Evolutionary conservation across 1,140 invertebrate species (phyloP), one percentile per base, ranked within the genome.

Genomic region (Neodiprion lecontei): DNA sequence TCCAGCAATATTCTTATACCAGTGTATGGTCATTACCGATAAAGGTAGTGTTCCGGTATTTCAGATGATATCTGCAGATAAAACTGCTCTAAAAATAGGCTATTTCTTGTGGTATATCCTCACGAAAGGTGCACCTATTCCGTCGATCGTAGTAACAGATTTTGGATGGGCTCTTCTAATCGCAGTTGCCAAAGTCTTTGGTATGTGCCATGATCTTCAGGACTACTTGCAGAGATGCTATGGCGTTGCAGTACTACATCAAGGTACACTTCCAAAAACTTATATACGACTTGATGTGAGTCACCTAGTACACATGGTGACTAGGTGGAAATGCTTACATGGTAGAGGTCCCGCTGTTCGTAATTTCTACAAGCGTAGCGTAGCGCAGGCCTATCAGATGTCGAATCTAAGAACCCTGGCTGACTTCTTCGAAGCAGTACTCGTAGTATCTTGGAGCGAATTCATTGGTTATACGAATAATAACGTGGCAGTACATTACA

Each of bases 161-260:
- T 74, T 74, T 66, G 73, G 76, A 66, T 71, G 76, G 72, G 67
- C 76, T 12, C 50, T 75, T 11, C 53, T 77, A 21, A 72, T 75
- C n/a, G 76, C 76, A 7, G 70, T 70, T 3, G 66, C 73, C 12
- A 67, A 77, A 72, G 69, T 77, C 50, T 74, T 77, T 28, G 76
- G 73, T 4, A 69, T 49, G 12, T 77, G 76, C 21, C 14, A 47
- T 7, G 70, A 69, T 72, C 74, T 77, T 11, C 23, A n/a, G 1
- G 73, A 77, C 11, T 77, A 77, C 50, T 69, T 77, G n/a, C 70
- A 77, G 17, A 77, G 50, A 47, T 77, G 76, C 67, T 75, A 75
- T 47, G 48, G 74, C 65, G 73, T 69, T 23, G 23, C 72, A 7
- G 69, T 66, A 28, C 11, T 74, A 3, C 68, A 74, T 48, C 48